phyloP scores from a whole-genome alignment of 2,113 vertebrate species.

The Salvelinus sp. region DNA sequence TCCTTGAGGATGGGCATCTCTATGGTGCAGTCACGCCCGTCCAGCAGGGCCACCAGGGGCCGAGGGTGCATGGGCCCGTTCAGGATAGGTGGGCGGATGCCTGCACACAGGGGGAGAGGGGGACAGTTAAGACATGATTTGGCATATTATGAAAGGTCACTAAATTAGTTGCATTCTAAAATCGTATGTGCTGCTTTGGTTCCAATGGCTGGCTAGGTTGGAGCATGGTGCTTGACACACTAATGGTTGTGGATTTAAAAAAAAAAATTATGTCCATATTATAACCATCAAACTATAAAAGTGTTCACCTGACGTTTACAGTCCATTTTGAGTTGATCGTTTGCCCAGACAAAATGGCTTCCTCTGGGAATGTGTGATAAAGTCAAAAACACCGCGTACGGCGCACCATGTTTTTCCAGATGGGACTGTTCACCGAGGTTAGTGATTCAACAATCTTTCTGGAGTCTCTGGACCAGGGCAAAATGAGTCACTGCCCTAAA shows the following conservation, averaged over 20 bases:
- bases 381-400: neutral
- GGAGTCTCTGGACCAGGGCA: neutral
- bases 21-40: conserved; percentile 89
- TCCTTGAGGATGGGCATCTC: conserved; percentile 93
- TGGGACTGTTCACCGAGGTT: conserved; percentile 7
- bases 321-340: neutral
- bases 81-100: conserved; percentile 87
- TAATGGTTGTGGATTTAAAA: too few species aligned
- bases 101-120: conserved; percentile 53
- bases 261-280: too few species aligned
- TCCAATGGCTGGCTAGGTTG: too few species aligned
- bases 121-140: conserved; percentile 4
- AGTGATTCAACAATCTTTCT: conserved; percentile 40
- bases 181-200: too few species aligned
- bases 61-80: conserved; percentile 90
- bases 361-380: too few species aligned
- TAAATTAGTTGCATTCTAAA: too few species aligned
- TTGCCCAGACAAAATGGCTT: neutral
- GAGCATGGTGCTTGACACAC: too few species aligned
- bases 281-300: too few species aligned
- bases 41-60: conserved; percentile 86
- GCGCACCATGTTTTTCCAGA: conserved; percentile 15
- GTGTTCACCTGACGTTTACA: too few species aligned
- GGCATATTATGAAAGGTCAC: neutral
- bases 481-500: neutral